phyloP scores from a whole-genome alignment of 1,140 invertebrate species.

The Rhyzopertha dominica region DNA sequence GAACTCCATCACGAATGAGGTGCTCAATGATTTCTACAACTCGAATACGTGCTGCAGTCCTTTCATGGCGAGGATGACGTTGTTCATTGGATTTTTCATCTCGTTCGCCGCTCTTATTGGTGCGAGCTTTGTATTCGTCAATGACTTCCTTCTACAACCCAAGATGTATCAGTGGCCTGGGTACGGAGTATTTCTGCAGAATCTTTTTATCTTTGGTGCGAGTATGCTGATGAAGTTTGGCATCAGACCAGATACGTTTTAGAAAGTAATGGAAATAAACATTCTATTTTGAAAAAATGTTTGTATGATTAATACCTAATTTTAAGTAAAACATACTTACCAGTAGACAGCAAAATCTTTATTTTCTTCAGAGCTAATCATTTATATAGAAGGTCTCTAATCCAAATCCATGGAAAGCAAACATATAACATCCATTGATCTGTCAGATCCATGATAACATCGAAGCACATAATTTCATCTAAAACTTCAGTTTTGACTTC shows the following conservation, averaged over 20 bases:
- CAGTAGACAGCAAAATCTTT: too few species aligned
- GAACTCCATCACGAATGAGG: slow-evolving; percentile 21
- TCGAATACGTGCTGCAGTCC: slow-evolving; percentile 17
- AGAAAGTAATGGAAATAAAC: too few species aligned
- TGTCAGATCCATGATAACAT: too few species aligned
- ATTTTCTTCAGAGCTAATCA: too few species aligned
- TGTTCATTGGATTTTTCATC: slow-evolving; percentile 23
- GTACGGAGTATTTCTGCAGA: slow-evolving; percentile 26
- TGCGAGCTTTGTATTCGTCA: slow-evolving; percentile 22
- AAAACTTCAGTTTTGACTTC: too few species aligned
- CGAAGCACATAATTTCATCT: too few species aligned
- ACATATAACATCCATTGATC: too few species aligned
- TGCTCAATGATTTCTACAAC: slow-evolving; percentile 15
- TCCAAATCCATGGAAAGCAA: too few species aligned
- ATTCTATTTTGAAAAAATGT: too few species aligned
- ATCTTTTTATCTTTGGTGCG: slow-evolving; percentile 22
- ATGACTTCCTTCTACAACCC: slow-evolving; percentile 23
- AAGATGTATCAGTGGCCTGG: slow-evolving; percentile 22
- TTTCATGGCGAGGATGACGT: slow-evolving; percentile 14
- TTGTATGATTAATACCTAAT: too few species aligned
- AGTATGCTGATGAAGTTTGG: slow-evolving; percentile 26
- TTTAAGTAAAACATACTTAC: too few species aligned
- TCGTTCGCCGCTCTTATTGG: slow-evolving; percentile 27
- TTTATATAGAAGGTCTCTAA: too few species aligned
- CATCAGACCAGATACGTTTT: slow-evolving; percentile 19